A percentile compares a stretch with the other conserved stretches of the same genome.
phyloP scores from a whole-genome alignment of 2,797 vertebrate genomes.

The Falco novaeseelandiae region DNA sequence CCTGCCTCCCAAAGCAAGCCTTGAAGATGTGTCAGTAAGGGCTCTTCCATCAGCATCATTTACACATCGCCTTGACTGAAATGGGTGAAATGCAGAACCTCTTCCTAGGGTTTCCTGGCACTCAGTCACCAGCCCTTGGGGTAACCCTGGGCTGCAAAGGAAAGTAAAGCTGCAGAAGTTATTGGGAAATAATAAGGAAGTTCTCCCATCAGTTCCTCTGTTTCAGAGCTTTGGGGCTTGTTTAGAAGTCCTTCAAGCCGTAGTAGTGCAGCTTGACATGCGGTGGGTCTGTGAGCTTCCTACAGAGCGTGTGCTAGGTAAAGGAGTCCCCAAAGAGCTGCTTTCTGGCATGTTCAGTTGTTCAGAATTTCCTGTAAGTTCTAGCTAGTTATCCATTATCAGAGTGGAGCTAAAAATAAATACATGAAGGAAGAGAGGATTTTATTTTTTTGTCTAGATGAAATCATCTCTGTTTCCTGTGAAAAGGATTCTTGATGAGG shows the following conservation, averaged over 20 bases:
- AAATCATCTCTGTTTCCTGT: background rate
- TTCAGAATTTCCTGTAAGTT: background rate
- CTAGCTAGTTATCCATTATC: background rate
- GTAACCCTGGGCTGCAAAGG: background rate
- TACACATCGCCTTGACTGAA: rapidly evolving
- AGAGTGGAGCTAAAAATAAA: background rate
- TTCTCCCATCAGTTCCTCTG: background rate
- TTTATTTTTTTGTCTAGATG: background rate
- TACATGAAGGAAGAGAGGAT: background rate
- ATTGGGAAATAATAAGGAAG: background rate
- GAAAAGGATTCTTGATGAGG: background rate
- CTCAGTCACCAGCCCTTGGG: too few species aligned
- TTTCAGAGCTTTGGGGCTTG: background rate
- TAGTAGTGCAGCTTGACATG: rapidly evolving
- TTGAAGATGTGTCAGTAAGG: rapidly evolving
- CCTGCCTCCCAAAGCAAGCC: background rate
- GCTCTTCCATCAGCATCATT: background rate
- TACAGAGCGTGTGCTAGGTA: background rate
- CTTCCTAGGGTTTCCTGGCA: background rate
- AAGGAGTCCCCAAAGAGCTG: background rate
- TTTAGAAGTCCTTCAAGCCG: background rate
- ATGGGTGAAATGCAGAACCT: background rate
- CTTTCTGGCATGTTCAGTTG: background rate
- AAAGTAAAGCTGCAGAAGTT: background rate
- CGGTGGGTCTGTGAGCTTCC: background rate